Conservation (phyloP, 2,797 vertebrate genomes). For the Peromyscus aztecus region DNA sequence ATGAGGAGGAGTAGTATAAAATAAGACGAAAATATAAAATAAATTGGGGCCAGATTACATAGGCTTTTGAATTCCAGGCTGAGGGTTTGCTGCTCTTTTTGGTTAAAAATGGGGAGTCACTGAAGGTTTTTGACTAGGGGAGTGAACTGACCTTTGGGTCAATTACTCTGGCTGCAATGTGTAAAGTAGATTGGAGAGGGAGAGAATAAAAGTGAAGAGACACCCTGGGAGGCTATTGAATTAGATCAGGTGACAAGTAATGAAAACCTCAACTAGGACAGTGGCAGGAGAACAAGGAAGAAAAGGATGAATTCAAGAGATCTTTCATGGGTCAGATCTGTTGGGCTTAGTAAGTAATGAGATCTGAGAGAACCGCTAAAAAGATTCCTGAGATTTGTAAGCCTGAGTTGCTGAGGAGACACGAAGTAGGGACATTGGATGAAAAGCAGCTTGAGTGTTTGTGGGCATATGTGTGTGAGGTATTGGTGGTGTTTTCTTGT, state of each 20-base stretch:
- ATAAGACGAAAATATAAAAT: slow-evolving; percentile 76
- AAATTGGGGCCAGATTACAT: slow-evolving; percentile 77
- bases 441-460: slow-evolving; percentile 33
- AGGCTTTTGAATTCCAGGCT: slow-evolving; percentile 76
- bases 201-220: slow-evolving; percentile 81
- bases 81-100: slow-evolving; percentile 79
- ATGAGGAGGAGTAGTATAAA: slow-evolving; percentile 63
- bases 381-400: slow-evolving; percentile 71
- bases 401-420: slow-evolving; percentile 61
- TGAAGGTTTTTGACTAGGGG: slow-evolving; percentile 79
- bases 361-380: slow-evolving; percentile 78
- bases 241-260: slow-evolving; percentile 80
- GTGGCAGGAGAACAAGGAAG: slow-evolving; percentile 72
- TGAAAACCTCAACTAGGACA: slow-evolving; percentile 78
- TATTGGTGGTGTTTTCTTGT: neutral
- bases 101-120: slow-evolving; percentile 81
- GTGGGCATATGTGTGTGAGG: neutral
- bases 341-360: slow-evolving; percentile 77
- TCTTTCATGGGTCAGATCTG: slow-evolving; percentile 79
- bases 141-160: slow-evolving; percentile 80
- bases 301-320: slow-evolving; percentile 79
- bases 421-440: slow-evolving; percentile 54
- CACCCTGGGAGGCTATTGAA: slow-evolving; percentile 82
- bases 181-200: slow-evolving; percentile 78
- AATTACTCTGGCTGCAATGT: slow-evolving; percentile 80